phyloP scores from a whole-genome alignment of 37 sponge, comb jelly and placozoan genomes.

The Dysidea cf. avara region DNA sequence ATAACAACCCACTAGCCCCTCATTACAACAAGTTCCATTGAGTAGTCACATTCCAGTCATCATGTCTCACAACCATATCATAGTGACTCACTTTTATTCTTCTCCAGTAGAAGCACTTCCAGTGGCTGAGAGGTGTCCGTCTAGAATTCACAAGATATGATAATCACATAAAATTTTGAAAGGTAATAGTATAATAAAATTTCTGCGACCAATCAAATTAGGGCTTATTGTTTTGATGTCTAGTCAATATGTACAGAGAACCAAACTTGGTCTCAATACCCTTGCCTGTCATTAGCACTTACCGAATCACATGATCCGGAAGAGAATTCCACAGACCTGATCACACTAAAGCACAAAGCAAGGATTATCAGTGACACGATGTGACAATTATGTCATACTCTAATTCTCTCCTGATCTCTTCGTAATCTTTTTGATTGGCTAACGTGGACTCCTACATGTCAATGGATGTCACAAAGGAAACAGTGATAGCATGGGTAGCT shows the following conservation, averaged over 20 bases:
- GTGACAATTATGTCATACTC: constrained; percentile 20
- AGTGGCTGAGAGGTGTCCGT: constrained; percentile 57
- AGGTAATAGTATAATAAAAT: too few species aligned
- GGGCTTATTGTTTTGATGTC: too few species aligned
- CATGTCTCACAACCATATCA: background rate
- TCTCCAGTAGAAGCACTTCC: constrained; percentile 72
- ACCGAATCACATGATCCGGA: background rate
- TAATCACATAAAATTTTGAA: too few species aligned
- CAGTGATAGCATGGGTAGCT: too few species aligned
- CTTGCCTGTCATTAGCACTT: too few species aligned
- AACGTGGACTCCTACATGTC: constrained; percentile 36
- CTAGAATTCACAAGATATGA: constrained; percentile 3
- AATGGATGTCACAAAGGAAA: constrained; percentile 6
- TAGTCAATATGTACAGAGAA: too few species aligned
- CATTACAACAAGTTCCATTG: too few species aligned
- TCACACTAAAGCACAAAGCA: constrained; percentile 29
- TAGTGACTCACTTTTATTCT: constrained; percentile 56
- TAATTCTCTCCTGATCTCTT: constrained; percentile 90
- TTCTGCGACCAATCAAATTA: too few species aligned
- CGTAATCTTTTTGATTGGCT: constrained; percentile 76
- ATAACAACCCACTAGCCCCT: too few species aligned
- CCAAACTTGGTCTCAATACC: too few species aligned
- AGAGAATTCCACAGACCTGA: constrained; percentile 63
- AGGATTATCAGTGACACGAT: background rate
- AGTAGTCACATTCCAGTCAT: too few species aligned